Base-by-base conservation (phyloP, 1,140 invertebrate genomes). In the Drosophila sp. region DNA sequence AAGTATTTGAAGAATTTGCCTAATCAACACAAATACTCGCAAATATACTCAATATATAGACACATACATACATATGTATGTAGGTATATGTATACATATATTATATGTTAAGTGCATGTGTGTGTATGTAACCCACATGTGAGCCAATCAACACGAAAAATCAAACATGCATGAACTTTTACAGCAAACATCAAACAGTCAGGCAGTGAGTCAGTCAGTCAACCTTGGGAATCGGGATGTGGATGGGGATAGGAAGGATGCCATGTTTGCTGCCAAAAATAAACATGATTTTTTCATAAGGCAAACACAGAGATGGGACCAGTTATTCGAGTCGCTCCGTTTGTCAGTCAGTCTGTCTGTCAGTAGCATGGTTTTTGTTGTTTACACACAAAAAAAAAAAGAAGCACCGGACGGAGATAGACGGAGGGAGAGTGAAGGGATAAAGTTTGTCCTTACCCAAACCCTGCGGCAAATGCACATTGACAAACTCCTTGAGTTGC, bases 401-500 rank as follows among this genome's bases (percentile, higher is more conserved):
- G 50, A 30, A 8, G 29, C 10, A 4, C 23, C 30, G 56, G 57
- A 56, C 35, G 10, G 17, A 27, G 40, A 23, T 17, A 4, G 30
- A 30, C 30, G 4, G 50, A n/a, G 25, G 3, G 3, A 5, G 29
- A 33, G 25, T 10, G 4, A 47, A 44, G 10, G 58, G 55, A 47
- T 23, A 32, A 11, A 2, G 29, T 47, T 69, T 57, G 56, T 47
- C 80, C 90, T 76, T 94, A 89, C 96, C 96, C 79, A 97, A 91
- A 44, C 94, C 94, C 71, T 94, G 93, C 5, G 95, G 94, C 70
- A 93, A 93, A 40, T 93, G 79, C 62, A 65, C 92, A 30, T 93
- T 92, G 47, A 99, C 93, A 85, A 96, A 95, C 76, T 96, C 97
- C 83, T 95, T 95, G 54, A 95, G 92, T 32, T 98, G 93, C 2